Evolutionary conservation across 2,888 invertebrate genomes (phyloP), one percentile per base, ranked within the genome.

Genomic region (Cheilosia scutellata): DNA sequence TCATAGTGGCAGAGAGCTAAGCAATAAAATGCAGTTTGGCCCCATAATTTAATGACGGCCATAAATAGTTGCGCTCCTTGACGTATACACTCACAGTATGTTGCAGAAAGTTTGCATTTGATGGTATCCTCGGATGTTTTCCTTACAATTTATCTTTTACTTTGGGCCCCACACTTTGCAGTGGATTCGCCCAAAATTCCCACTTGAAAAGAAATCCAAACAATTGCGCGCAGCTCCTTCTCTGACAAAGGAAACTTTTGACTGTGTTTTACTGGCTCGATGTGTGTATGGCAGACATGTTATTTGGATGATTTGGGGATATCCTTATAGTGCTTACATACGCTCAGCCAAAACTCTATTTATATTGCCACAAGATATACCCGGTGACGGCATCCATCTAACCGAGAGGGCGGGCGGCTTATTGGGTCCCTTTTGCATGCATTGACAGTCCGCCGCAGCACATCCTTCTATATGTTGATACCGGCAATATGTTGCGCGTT

Each of bases 11-110:
- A 42, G 7, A 5, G 16, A 27, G 4, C 33, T 31, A 44, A 58
- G 68, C 68, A 68, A 77, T 77, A 77, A 77, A 77, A 68, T 77
- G 77, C 77, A 68, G 70, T 70, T 77, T 77, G 11, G 37, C 53
- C 25, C 77, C 70, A 77, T 68, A 77, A 70, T 62, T 77, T 70
- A 70, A 70, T 47, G 77, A 62, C 27, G 27, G 27, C 70, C 60
- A 77, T 77, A 77, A 77, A 77, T 70, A 77, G 60, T 62, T 60
- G 62, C 70, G 53, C 55, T 60, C 16, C 62, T 70, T 77, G 70
- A 62, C 68, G 62, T 70, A 40, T 53, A 57, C 25, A 11, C 51
- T 29, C 27, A 25, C 49, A 57, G 40, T 33, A 58, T 51, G 60
- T 63, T 70, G 60, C 60, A 62, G 31, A 47, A 49, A 63, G 78